Base-by-base conservation (phyloP, 2,888 invertebrate genomes). In the Ypsolopha sequella region DNA sequence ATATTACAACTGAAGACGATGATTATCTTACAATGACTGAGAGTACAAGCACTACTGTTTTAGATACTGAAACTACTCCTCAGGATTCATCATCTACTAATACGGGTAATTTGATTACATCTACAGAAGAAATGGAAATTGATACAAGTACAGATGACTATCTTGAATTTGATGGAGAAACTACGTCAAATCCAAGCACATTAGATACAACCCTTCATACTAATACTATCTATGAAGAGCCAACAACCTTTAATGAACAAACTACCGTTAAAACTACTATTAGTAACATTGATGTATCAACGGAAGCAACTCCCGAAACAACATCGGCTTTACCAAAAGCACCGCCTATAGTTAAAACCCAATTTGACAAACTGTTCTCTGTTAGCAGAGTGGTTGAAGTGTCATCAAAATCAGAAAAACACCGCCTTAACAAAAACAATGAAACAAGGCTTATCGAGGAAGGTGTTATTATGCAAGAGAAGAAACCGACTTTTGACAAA, bases 321-420 rank as follows among this genome's bases (percentile, higher is more conserved):
- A 76, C 73, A 9, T 78, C 80, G 14, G 62, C 57, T 43, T 54
- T 62, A 48, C 61, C 75, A 33, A 65, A 70, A 52, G 63, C 68
- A 48, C 60, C 76, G 7, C 80, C 80, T 6, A 68, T 80, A 9
- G 65, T 86, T 35, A 86, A 86, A 73, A 80, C 86, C 24, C 85
- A 86, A 60, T 77, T 87, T 36, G 88, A 91, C 60, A 90, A 90
- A 70, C 64, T 92, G 13, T 90, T 92, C 55, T 91, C 92, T 59
- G 89, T 93, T 0, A 92, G 90, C 68, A 84, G 92, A 66, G 89
- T 91, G 36, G 90, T 91, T 3, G 91, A 92, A 76, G 89, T 92
- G 1, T 89, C 90, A 39, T 90, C 91, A 0, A 90, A 91, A 68
- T 85, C 89, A 64, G 89, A 89, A 36, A 90, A 89, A 65, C 80